Evolutionary conservation across 2,113 vertebrate species (phyloP), one percentile per base, ranked within the genome.

Genomic region (Baryphthengus martii): DNA sequence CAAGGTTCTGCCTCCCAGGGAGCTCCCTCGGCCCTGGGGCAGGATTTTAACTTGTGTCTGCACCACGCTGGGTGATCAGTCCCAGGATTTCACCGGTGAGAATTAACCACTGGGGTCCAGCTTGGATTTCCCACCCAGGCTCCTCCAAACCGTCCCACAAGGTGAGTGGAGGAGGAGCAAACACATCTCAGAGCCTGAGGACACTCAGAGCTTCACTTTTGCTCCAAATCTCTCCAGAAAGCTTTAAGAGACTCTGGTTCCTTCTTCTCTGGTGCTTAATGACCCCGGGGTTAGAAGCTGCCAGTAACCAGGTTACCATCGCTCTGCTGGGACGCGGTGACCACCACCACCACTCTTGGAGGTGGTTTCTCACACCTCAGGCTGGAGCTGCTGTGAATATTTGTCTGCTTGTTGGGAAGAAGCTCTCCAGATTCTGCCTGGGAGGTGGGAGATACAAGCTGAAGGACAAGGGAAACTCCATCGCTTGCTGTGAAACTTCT

Each of bases 1-100:
- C 0, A 1, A 58, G 63, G 26, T 53, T 17, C 28, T 9, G 2
- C 24, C 37, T 47, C 47, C 29, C 5, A 0, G 20, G 55, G 23
- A 88, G 14, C 59, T 37, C 18, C 55, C 24, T 12, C 25, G 40
- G 39, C 72, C 53, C 49, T 5, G 0, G 7, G 9, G 66, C 49
- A 76, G 62, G 52, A 53, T 75, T 88, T 75, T 26, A 59, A 12
- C 21, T 67, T 18, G 5, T 0, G 0, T 33, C 74, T 35, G 24
- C 68, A 12, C 15, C 1, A 0, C n/a, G n/a, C 76, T 6, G 5
- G 10, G 7, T 8, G 52, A 71, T 31, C 72, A 61, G 53, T 53
- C 73, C 85, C 68, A 19, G 26, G 12, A 3, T 15, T 39, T 50
- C 78, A n/a, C 63, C 19, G 4, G 11, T 11, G 28, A 50, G 25